phyloP scores from a whole-genome alignment of 2,113 vertebrate genomes.

The Vimba vimba region DNA sequence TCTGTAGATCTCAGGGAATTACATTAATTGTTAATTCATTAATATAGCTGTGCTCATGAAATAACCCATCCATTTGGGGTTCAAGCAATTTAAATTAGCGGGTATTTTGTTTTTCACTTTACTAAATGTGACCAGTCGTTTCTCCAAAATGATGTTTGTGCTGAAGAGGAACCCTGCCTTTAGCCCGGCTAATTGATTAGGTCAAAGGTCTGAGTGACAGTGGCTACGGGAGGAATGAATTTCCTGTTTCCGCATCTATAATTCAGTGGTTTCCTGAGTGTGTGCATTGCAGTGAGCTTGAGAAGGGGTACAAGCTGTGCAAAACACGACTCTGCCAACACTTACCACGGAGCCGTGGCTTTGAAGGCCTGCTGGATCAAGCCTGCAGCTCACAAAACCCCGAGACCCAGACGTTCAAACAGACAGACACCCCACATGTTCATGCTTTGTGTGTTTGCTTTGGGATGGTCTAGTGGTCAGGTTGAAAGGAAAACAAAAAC shows the following conservation, averaged over 20 bases:
- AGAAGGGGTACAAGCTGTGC: conserved; percentile 66
- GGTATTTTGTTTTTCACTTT: conserved; percentile 47
- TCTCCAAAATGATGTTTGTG: conserved; percentile 14
- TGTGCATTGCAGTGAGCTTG: conserved; percentile 30
- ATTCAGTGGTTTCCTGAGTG: conserved; percentile 76
- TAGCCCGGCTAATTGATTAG: conserved; percentile 78
- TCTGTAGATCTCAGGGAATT: conserved; percentile 40
- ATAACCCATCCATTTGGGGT: conserved; percentile 28
- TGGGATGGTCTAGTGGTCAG: not conserved
- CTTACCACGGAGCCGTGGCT: conserved; percentile 56
- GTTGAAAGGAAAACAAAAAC: conserved; percentile 57
- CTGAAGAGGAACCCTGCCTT: conserved; percentile 65
- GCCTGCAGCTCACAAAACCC: conserved; percentile 63
- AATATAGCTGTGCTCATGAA: conserved; percentile 14
- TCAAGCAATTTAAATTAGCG: conserved; percentile 60
- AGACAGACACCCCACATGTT: conserved; percentile 59
- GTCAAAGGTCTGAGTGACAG: conserved; percentile 77
- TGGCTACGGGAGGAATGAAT: conserved; percentile 70
- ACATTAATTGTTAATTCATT: conserved; percentile 42
- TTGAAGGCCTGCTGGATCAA: conserved; percentile 72
- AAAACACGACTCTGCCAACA: conserved; percentile 66
- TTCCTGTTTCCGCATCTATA: conserved; percentile 81
- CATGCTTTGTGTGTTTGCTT: conserved; percentile 56
- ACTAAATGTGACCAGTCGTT: conserved; percentile 62
- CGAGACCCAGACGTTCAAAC: conserved; percentile 60